Base-by-base conservation (phyloP, 2,113 vertebrate species). In the Corapipo altera region DNA sequence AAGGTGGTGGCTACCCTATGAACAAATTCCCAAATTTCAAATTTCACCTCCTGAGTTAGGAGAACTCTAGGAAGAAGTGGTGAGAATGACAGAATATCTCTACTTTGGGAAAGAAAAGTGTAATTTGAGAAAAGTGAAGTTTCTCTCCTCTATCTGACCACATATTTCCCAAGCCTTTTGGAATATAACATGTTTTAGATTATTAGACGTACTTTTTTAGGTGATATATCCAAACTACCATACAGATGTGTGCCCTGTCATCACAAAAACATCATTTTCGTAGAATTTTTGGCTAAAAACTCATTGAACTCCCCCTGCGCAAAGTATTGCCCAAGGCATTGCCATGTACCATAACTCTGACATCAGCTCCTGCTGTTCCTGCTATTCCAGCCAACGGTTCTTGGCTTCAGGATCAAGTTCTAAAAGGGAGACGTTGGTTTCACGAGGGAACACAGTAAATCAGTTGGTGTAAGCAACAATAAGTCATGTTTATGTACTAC, bases 331-430 rank as follows among this genome's bases (percentile, higher is more conserved):
- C 88, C 75, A 85, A 83, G 83, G 48, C 30, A 32, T 18, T 41
- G 78, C 75, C 1, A 1, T 5, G 33, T 54, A 20, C 67, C 22
- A 1, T 3, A 64, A 66, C 46, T 13, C 61, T 62, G 79, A 70
- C 72, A 66, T 91, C 91, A 64, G 37, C 6, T 59, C 39, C 61
- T 46, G 69, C 85, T 78, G 48, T 37, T 74, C 7, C 66, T 69
- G 86, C 80, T 85, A 39, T 59, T 84, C 72, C 89, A 92, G 80
- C 48, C 82, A 75, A 61, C 48, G 46, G 71, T 85, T 78, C 35
- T 69, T 94, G 95, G 83, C 92, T 71, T 61, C 39, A 13, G 57
- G 52, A 84, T 41, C 39, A 2, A 4, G 9, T 59, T 64, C 74
- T 15, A 77, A 84, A 26, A 8, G 33, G 55, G 57, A 88, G 35